Percentiles rank a stretch among this genome's conserved stretches.
Evolutionary conservation across 2,113 vertebrate genomes (phyloP).

Genomic region (Donacobius atricapilla): DNA sequence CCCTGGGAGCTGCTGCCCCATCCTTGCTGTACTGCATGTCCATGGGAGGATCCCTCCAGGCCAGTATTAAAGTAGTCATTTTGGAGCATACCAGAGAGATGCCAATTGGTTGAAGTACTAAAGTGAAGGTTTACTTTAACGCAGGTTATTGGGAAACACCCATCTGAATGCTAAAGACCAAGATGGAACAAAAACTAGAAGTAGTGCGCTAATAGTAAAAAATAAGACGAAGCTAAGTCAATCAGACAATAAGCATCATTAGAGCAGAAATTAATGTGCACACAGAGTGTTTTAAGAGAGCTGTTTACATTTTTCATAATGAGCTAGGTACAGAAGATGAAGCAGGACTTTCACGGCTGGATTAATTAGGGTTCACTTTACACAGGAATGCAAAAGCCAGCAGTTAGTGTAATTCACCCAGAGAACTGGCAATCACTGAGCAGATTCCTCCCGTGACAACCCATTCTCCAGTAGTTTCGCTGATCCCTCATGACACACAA

Average conservation of each 20-base stretch:
- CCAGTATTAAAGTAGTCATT: not conserved
- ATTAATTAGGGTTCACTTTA: slow-evolving; percentile 19
- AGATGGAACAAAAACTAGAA: not conserved
- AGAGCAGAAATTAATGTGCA: not conserved
- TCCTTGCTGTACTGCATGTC: not conserved
- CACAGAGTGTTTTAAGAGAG: not conserved
- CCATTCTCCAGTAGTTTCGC: accelerated
- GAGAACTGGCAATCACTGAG: not conserved
- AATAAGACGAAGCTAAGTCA: not conserved
- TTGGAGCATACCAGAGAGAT: not conserved
- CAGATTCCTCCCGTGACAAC: not conserved
- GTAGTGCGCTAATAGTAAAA: not conserved
- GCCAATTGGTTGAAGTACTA: not conserved
- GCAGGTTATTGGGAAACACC: not conserved
- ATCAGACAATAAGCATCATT: not conserved
- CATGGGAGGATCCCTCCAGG: not conserved
- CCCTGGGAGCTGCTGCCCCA: not conserved
- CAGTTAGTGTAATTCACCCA: not conserved
- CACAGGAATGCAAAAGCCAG: not conserved
- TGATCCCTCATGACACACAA: not conserved
- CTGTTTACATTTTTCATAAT: slow-evolving; percentile 36
- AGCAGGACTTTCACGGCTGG: not conserved
- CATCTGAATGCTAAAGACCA: not conserved
- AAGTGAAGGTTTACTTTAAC: not conserved
- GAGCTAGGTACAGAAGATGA: slow-evolving; percentile 4